Evolutionary conservation across 2,797 vertebrate species (phyloP).

Genomic region (Xenopus petersii): DNA sequence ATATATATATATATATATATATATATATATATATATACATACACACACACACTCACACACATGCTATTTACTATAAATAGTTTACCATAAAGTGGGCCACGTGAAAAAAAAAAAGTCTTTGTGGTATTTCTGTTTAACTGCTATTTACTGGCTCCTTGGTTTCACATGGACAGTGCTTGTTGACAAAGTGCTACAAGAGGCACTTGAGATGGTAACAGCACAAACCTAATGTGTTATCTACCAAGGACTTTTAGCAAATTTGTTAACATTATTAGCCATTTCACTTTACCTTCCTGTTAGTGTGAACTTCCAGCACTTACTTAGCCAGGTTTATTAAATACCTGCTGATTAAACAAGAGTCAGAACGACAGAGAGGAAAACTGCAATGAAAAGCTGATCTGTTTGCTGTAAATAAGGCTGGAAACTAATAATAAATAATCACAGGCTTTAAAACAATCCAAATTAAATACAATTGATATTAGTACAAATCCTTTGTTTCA

Average conservation of each 20-base stretch:
- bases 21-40: too few relatives aligned
- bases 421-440: constrained; percentile 48
- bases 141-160: constrained; percentile 37
- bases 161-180: constrained; percentile 77
- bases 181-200: constrained; percentile 85
- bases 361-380: constrained; percentile 80
- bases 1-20: too few relatives aligned
- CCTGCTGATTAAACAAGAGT: constrained; percentile 94
- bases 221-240: constrained; percentile 83
- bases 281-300: constrained; percentile 87
- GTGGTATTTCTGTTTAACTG: not conserved
- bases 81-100: too few relatives aligned
- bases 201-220: constrained; percentile 80
- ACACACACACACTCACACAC: too few relatives aligned
- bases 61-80: too few relatives aligned
- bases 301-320: constrained; percentile 95
- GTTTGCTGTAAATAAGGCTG: constrained; percentile 37
- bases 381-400: constrained; percentile 53
- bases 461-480: not conserved
- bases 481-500: constrained; percentile 1
- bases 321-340: constrained; percentile 90
- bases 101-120: constrained; percentile 52
- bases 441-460: constrained; percentile 10
- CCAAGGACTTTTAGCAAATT: constrained; percentile 81
- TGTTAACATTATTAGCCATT: constrained; percentile 93